A percentile compares a stretch with the other conserved stretches of the same genome.
Evolutionary conservation across 2,113 vertebrate genomes (phyloP).

Genomic region (Gymnobelideus leadbeateri): DNA sequence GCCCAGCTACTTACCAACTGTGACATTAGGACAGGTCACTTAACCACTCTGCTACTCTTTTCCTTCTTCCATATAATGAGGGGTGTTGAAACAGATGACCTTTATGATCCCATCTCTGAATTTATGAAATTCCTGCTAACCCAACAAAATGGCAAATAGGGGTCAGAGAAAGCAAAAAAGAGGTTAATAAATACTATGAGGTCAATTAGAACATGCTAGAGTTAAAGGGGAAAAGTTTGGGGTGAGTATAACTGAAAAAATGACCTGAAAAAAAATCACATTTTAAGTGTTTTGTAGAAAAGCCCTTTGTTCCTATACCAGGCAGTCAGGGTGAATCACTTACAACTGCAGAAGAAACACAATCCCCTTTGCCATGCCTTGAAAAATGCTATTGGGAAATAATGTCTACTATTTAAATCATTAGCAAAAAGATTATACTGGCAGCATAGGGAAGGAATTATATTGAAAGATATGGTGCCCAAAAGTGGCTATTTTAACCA

Average conservation of each 20-base stretch:
- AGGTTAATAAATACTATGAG: neutral
- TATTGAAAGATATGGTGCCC: neutral
- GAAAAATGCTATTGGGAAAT: neutral
- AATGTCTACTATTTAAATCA: neutral
- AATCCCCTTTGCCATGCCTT: neutral
- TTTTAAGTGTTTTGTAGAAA: neutral
- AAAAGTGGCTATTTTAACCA: neutral
- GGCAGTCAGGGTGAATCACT: neutral
- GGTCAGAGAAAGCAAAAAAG: neutral
- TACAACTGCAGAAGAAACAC: neutral
- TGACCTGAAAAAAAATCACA: neutral
- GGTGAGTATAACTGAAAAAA: neutral
- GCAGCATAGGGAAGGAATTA: neutral
- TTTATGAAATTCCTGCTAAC: neutral
- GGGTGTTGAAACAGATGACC: neutral
- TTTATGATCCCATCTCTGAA: neutral
- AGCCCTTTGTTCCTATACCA: neutral
- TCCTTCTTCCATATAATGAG: neutral
- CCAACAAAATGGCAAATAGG: neutral
- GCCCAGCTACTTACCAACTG: neutral
- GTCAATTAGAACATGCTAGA: neutral
- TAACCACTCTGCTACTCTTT: neutral
- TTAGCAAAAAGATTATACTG: neutral
- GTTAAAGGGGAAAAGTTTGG: neutral
- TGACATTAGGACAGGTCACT: neutral